Conservation (phyloP, 2,888 invertebrate species). For the Catocala fraxini region DNA sequence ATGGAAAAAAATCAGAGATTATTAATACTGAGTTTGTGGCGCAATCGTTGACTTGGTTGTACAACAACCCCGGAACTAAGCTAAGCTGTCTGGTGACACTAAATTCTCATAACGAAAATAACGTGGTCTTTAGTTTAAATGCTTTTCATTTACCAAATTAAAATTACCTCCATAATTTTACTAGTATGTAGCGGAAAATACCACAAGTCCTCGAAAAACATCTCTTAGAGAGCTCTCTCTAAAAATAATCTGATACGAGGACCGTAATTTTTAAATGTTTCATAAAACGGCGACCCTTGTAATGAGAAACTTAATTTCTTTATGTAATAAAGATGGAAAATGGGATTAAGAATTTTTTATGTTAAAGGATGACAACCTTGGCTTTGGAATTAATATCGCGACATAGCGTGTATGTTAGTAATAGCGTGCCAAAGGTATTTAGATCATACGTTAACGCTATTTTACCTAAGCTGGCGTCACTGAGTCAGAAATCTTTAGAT, state of each 20-base stretch:
- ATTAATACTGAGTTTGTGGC: no score
- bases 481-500: no score
- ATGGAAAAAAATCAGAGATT: no score
- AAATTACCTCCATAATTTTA: slow-evolving; percentile 15
- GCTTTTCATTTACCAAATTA: neutral
- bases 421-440: neutral
- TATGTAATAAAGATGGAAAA: slow-evolving; percentile 47
- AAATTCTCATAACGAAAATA: neutral
- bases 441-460: neutral
- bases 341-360: slow-evolving; percentile 41
- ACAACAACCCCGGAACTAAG: no score
- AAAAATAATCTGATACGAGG: slow-evolving; percentile 40
- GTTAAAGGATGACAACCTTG: slow-evolving; percentile 39
- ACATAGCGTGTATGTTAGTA: neutral
- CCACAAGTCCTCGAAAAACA: neutral
- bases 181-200: slow-evolving; percentile 1
- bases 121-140: no score
- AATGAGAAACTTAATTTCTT: slow-evolving; percentile 54
- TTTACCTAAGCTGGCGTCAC: no score
- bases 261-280: slow-evolving; percentile 49
- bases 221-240: slow-evolving; percentile 10
- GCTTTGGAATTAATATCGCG: slow-evolving; percentile 8
- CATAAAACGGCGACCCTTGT: slow-evolving; percentile 47
- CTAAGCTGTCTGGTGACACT: no score
- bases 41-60: no score